Base-by-base conservation (phyloP, 2,797 vertebrate genomes). In the Molossus molossus region DNA sequence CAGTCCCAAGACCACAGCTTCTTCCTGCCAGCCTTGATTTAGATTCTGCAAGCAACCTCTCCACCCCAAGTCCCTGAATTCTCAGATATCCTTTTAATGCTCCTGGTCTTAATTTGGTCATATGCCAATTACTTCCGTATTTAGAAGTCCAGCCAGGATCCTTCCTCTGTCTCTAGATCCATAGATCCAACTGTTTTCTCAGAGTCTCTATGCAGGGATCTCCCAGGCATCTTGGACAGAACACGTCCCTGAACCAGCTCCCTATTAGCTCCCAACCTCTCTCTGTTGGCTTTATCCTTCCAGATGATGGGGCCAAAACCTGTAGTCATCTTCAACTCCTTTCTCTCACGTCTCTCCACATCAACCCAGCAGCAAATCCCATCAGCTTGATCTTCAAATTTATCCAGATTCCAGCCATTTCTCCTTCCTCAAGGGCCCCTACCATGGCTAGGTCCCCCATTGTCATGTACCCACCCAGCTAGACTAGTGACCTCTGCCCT, bases 91-190 rank as follows among this genome's bases (percentile, higher is more conserved):
- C 12, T 60, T 53, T 65, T 11, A 25, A 40, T 11, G 6, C 53
- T 55, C 25, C 13, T 33, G 81, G 62, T 89, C 27, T 79, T 82
- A 55, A 53, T 53, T 72, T 48, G 93, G 18, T 75, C 23, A 40
- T 10, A 12, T 20, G 53, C 67, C 25, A 7, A 29, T 45, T n/a
- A 70, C 48, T 58, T 53, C 72, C 23, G 48, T 58, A 65, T 92
- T 64, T 53, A 82, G 57, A 91, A 73, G 50, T 86, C 27, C 70
- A 82, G 25, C 40, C 55, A 79, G n/a, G n/a, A 87, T 69, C n/a
- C 65, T 25, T 64, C 15, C 27, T 55, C 57, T 48, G 9, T 75
- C 13, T 86, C 45, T 25, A 69, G 72, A 88, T 14, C 6, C 73
- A 73, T n/a, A 86, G 67, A 85, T n/a, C 48, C 84, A 81, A 48